These are phyloP conservation scores for Oligia fasciuncula DNA, from an alignment of 2,888 invertebrate species.

Conservation along the genomic window DNA sequence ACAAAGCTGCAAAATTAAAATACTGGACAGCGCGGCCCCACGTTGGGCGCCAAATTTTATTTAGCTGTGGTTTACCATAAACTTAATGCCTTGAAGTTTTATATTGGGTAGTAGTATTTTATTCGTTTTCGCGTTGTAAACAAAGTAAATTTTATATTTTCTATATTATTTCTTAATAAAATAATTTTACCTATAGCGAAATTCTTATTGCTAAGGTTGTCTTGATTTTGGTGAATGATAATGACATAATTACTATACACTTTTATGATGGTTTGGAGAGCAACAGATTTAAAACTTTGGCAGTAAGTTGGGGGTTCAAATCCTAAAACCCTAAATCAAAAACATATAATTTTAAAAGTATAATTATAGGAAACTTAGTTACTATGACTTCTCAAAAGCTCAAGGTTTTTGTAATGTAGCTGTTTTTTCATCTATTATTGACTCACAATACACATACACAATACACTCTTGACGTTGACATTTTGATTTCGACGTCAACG, in stretches of 20 bases:
- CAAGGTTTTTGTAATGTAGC: too few relatives aligned
- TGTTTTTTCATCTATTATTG: neutral
- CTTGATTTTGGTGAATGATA: neutral
- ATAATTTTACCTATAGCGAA: neutral
- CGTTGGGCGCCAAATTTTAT: constrained; percentile 39
- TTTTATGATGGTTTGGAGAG: neutral
- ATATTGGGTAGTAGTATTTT: constrained; percentile 12
- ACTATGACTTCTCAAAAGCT: neutral
- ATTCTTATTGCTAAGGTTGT: too few relatives aligned
- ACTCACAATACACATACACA: neutral
- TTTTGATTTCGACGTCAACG: too few relatives aligned
- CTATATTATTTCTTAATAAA: neutral
- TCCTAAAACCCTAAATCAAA: neutral
- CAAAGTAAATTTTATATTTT: neutral
- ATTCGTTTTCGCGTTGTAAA: neutral
- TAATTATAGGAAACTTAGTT: neutral
- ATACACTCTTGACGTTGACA: too few relatives aligned
- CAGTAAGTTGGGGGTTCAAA: neutral
- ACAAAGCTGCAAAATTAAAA: constrained; percentile 35
- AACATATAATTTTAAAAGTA: neutral
- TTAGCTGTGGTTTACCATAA: constrained; percentile 8
- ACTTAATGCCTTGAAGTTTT: constrained; percentile 5
- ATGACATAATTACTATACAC: neutral
- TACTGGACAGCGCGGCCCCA: constrained; percentile 8
- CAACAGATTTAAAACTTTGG: too few relatives aligned